Evolutionary conservation across 2,113 vertebrate genomes (phyloP).

Genomic region (Callocephalon fimbriatum): DNA sequence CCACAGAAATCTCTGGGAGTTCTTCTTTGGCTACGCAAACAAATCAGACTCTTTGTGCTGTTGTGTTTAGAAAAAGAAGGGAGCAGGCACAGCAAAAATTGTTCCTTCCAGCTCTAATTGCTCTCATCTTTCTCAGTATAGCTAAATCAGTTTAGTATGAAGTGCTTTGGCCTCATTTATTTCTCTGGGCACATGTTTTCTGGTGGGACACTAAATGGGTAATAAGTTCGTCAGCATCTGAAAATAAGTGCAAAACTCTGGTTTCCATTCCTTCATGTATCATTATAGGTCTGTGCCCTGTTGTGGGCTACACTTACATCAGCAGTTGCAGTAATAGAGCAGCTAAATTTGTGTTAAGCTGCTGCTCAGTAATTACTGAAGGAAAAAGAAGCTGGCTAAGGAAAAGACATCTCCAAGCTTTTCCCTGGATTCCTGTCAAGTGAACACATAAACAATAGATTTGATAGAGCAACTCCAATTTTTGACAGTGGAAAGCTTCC

Average conservation of each 20-base stretch:
- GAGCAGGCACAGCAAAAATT: slow-evolving; percentile 16
- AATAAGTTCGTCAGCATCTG: slow-evolving; percentile 42
- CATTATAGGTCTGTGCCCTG: background rate
- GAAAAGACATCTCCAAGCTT: background rate
- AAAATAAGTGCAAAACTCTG: background rate
- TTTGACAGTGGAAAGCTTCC: background rate
- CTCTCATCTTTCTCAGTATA: slow-evolving; percentile 39
- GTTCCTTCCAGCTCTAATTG: background rate
- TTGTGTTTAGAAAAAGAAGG: slow-evolving; percentile 31
- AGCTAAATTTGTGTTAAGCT: slow-evolving; percentile 49
- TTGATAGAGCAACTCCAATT: background rate
- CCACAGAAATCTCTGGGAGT: background rate
- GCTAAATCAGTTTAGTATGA: background rate
- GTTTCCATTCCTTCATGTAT: background rate
- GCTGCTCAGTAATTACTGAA: slow-evolving; percentile 34
- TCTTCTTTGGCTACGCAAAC: background rate
- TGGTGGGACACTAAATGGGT: background rate
- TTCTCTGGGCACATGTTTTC: slow-evolving; percentile 27
- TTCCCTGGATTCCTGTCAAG: slow-evolving; percentile 39
- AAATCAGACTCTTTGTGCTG: background rate
- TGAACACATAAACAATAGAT: slow-evolving; percentile 7
- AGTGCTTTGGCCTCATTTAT: slow-evolving; percentile 32
- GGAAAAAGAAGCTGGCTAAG: slow-evolving; percentile 24
- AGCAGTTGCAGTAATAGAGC: slow-evolving; percentile 10
- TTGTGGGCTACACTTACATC: background rate